Conservation (phyloP, 2,113 vertebrate species). For the Anoplopoma fimbria region DNA sequence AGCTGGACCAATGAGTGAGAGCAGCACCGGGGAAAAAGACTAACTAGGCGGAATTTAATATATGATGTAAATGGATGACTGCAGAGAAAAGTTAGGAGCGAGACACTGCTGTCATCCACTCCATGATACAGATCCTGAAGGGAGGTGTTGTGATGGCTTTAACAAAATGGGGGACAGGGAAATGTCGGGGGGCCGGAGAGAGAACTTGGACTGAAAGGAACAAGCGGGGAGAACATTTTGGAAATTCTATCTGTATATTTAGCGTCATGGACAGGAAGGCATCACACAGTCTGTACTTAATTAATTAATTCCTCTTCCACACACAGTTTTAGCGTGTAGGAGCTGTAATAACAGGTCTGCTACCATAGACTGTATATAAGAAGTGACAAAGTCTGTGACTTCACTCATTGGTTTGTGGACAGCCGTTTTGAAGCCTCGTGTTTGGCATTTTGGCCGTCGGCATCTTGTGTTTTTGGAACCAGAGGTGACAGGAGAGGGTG, state of each 20-base stretch:
- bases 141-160: slow-evolving; percentile 14
- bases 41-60: slow-evolving; percentile 28
- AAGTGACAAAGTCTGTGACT: no score
- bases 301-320: no score
- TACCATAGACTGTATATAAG: no score
- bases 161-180: slow-evolving; percentile 36
- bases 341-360: no score
- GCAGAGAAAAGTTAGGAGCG: slow-evolving; percentile 1
- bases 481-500: no score
- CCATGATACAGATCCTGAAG: slow-evolving; percentile 3
- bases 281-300: no score
- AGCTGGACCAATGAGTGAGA: background rate
- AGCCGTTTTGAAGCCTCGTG: no score
- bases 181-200: slow-evolving; percentile 15
- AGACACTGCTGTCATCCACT: slow-evolving; percentile 6
- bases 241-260: background rate
- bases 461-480: no score
- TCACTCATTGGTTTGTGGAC: no score
- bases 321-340: no score
- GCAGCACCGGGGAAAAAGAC: slow-evolving; percentile 1
- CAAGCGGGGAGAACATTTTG: background rate
- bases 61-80: slow-evolving; percentile 18
- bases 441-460: no score
- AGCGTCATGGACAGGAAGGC: background rate
- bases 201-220: background rate